A percentile compares a stretch with the other conserved stretches of the same genome.
phyloP scores from a whole-genome alignment of 30 jellyfish, hydroid and myxozoan genomes.

The Hydractinia symbiolongicarpus region DNA sequence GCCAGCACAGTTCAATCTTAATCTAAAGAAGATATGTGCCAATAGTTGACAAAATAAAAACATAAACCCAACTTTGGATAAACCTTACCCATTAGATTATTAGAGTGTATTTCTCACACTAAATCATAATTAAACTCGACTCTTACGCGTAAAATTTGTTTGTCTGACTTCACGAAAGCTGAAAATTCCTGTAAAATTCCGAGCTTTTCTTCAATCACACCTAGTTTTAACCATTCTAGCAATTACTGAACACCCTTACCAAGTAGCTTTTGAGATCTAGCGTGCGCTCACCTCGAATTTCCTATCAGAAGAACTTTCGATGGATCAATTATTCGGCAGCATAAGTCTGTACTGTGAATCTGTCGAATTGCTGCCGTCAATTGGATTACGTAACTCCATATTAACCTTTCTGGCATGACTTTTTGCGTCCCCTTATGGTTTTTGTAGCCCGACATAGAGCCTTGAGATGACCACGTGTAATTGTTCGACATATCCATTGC shows the following conservation, averaged over 20 bases:
- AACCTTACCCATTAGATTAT: not conserved
- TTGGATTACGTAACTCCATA: slow-evolving; percentile 92
- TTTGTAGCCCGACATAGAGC: not conserved
- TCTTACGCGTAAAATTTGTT: too few relatives aligned
- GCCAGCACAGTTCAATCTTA: slow-evolving; percentile 81
- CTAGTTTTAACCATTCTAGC: too few relatives aligned
- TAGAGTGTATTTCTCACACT: not conserved
- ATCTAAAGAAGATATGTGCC: slow-evolving; percentile 26
- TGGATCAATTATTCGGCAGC: slow-evolving; percentile 85
- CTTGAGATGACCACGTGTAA: slow-evolving; percentile 11
- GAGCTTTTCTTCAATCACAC: too few relatives aligned
- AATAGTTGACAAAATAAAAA: too few relatives aligned
- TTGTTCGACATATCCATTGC: slow-evolving; percentile 44
- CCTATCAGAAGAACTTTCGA: slow-evolving; percentile 75
- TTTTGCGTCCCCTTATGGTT: slow-evolving; percentile 61
- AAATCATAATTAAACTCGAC: too few relatives aligned
- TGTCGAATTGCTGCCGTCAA: slow-evolving; percentile 81
- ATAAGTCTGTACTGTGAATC: slow-evolving; percentile 67
- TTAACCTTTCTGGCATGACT: slow-evolving; percentile 74
- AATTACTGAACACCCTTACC: too few relatives aligned
- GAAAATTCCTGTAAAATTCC: too few relatives aligned
- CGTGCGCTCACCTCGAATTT: slow-evolving; percentile 59
- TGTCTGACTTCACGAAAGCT: too few relatives aligned
- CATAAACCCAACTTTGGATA: too few relatives aligned
- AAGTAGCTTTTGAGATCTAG: too few relatives aligned